Conservation (phyloP, 2,888 invertebrate species). For the Chrysomela aeneicollis region DNA sequence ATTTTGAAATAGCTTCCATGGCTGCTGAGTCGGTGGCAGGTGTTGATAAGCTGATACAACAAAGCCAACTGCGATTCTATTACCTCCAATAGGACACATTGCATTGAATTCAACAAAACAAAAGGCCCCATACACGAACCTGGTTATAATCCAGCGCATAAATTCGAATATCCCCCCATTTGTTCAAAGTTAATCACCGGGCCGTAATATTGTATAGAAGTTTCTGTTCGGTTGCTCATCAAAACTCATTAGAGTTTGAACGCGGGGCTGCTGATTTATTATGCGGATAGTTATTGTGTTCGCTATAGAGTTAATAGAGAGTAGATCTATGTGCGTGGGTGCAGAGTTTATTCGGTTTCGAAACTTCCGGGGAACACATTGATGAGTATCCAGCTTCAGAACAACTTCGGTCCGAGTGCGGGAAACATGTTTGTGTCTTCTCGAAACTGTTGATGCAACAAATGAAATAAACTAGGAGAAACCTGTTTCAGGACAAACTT, state of each 20-base stretch:
- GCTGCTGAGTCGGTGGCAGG: no score
- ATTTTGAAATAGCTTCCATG: not conserved
- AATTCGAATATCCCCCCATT: not conserved
- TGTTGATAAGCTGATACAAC: no score
- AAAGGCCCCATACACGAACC: not conserved
- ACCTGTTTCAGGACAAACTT: no score
- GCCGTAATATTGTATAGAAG: not conserved
- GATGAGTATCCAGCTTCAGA: no score
- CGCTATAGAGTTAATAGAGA: not conserved
- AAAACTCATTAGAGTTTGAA: not conserved
- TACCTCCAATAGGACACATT: not conserved
- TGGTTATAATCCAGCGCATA: not conserved
- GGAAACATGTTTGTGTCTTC: no score
- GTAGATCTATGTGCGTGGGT: not conserved
- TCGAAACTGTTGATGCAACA: no score
- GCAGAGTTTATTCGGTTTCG: not conserved
- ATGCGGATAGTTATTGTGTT: constrained; percentile 1
- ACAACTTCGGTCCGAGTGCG: no score
- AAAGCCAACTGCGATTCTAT: not conserved
- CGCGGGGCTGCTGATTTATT: not conserved
- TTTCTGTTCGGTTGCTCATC: not conserved
- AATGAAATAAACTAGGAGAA: no score
- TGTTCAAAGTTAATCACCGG: not conserved
- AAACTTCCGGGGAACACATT: not conserved
- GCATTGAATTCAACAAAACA: not conserved